Evolutionary conservation across 2,113 vertebrate species (phyloP).

Genomic region (Perccottus glenii): DNA sequence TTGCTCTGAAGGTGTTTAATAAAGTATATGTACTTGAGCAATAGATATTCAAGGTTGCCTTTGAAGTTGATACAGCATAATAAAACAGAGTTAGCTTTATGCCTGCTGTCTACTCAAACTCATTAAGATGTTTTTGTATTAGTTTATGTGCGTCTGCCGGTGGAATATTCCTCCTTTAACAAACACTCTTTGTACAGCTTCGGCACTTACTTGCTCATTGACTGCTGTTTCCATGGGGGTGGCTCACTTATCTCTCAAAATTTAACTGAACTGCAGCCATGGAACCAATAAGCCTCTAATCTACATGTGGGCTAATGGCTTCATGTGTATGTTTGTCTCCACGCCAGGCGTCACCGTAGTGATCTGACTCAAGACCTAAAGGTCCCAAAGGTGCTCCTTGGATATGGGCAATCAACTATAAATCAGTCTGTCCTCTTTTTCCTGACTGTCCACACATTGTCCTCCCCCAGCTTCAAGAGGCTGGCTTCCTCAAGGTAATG

Average conservation of each 20-base stretch:
- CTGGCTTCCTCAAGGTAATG: conserved; percentile 47
- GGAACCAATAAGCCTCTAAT: conserved; percentile 19
- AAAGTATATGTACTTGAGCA: neutral
- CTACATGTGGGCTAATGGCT: conserved; percentile 13
- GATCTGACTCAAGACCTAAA: conserved; percentile 39
- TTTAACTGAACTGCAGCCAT: conserved; percentile 43
- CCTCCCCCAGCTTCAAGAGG: conserved; percentile 21
- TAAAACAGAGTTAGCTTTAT: no score
- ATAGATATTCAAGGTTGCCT: neutral
- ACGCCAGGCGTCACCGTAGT: conserved; percentile 40
- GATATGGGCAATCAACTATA: conserved; percentile 47
- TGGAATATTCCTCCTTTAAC: conserved; percentile 31
- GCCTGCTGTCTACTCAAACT: neutral
- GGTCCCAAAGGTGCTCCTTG: conserved; percentile 43
- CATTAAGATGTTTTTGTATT: conserved; percentile 2
- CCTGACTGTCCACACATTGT: conserved; percentile 18
- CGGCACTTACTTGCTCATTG: neutral
- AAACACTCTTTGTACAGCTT: conserved; percentile 19
- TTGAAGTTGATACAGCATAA: no score
- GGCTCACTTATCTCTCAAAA: conserved; percentile 35
- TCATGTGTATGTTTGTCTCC: conserved; percentile 32
- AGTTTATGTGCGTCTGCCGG: conserved; percentile 15
- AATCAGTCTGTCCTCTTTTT: conserved; percentile 58
- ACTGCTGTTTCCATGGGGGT: conserved; percentile 14
- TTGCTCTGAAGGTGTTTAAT: neutral